phyloP scores from a whole-genome alignment of 2,888 invertebrate genomes.

The Chrysolina oricalcia region DNA sequence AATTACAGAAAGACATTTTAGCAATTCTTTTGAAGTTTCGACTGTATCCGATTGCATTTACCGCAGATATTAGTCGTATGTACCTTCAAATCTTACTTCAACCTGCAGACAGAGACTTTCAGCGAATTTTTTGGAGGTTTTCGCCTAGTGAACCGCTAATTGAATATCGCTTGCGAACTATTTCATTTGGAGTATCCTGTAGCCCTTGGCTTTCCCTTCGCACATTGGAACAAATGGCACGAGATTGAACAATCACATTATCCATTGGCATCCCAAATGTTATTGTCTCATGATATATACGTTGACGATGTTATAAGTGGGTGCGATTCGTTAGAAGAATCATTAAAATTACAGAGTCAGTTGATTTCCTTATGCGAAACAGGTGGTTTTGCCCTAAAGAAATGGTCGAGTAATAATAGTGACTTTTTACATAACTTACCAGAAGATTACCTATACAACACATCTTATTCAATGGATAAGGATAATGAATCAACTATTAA shows the following conservation, averaged over 20 bases:
- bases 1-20: constrained; percentile 16
- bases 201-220: constrained; percentile 25
- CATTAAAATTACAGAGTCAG: constrained; percentile 7
- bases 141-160: constrained; percentile 3
- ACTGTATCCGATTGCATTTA: background rate
- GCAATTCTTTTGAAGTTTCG: constrained; percentile 26
- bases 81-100: constrained; percentile 16
- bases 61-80: constrained; percentile 20
- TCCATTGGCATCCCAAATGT: constrained; percentile 6
- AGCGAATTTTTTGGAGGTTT: constrained; percentile 21
- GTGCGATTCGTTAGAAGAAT: constrained; percentile 13
- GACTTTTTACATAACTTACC: constrained; percentile 21
- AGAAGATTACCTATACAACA: constrained; percentile 18
- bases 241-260: background rate
- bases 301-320: constrained; percentile 21
- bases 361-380: constrained; percentile 13
- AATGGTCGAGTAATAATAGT: constrained; percentile 17
- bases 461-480: constrained; percentile 11
- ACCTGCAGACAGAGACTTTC: constrained; percentile 16
- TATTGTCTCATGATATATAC: constrained; percentile 16
- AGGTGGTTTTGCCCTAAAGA: constrained; percentile 17
- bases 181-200: constrained; percentile 6
- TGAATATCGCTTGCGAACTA: constrained; percentile 7
- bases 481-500: constrained; percentile 21
- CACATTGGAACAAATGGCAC: constrained; percentile 3